Percentiles rank a stretch among this genome's conserved stretches.
Evolutionary conservation across 2,888 invertebrate genomes (phyloP).

Genomic region (Pristionchus exspectatus): DNA sequence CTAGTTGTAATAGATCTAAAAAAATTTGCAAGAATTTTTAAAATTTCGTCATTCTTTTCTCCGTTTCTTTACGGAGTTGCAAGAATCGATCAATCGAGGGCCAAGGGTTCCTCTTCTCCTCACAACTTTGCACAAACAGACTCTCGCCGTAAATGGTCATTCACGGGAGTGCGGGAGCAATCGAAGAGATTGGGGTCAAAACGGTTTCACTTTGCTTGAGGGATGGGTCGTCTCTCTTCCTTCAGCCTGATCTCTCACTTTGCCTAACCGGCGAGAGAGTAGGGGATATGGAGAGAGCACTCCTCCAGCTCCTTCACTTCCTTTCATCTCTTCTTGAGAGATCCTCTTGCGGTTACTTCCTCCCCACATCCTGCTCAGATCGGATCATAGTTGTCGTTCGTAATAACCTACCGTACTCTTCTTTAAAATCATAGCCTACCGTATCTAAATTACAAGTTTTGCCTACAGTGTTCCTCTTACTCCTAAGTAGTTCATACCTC

Average conservation of each 20-base stretch:
- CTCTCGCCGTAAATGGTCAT: constrained; percentile 26
- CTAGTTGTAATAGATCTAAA: no score
- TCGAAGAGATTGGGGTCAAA: constrained; percentile 44
- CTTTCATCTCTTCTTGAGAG: constrained; percentile 37
- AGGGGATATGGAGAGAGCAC: not conserved
- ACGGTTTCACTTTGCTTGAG: constrained; percentile 46
- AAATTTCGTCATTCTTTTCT: not conserved
- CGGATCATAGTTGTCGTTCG: not conserved
- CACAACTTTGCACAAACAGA: not conserved
- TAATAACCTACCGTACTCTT: not conserved
- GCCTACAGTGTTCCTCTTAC: no score
- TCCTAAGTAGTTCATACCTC: no score
- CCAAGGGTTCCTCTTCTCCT: not conserved
- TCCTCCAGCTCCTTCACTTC: constrained; percentile 52
- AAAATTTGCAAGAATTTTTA: not conserved
- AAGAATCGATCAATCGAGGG: constrained; percentile 6
- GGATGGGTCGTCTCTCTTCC: not conserved
- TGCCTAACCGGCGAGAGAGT: not conserved
- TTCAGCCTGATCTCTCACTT: not conserved
- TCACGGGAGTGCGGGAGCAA: constrained; percentile 39
- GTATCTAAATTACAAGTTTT: not conserved
- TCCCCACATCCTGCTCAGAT: not conserved
- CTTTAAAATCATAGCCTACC: not conserved
- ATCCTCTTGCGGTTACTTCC: constrained; percentile 2
- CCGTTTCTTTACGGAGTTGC: not conserved